phyloP scores from a whole-genome alignment of 2,888 invertebrate genomes.

The Hedychridium roseum region DNA sequence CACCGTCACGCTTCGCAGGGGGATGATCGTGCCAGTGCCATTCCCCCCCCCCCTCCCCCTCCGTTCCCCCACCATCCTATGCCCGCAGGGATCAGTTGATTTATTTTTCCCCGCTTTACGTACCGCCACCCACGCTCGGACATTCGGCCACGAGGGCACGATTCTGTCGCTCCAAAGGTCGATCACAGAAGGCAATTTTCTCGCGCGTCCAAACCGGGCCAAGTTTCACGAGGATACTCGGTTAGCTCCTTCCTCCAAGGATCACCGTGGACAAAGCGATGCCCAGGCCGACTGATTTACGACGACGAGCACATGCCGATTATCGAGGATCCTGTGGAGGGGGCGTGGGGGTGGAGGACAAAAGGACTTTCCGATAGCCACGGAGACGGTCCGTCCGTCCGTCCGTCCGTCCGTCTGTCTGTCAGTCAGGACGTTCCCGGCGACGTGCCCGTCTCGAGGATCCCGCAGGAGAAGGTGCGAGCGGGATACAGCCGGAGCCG shows the following conservation, averaged over 20 bases:
- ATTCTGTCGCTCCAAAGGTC: too few relatives aligned
- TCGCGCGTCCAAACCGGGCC: too few relatives aligned
- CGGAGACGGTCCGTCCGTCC: constrained; percentile 45
- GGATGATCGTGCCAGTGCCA: constrained; percentile 46
- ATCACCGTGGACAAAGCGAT: too few relatives aligned
- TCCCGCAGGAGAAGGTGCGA: constrained; percentile 11
- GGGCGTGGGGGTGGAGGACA: constrained; percentile 31
- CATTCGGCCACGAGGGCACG: too few relatives aligned
- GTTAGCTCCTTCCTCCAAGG: too few relatives aligned
- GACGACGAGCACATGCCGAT: too few relatives aligned
- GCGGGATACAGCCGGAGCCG: constrained; percentile 8
- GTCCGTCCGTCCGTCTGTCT: too few relatives aligned
- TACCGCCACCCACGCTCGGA: constrained; percentile 12
- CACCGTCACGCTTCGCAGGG: constrained; percentile 56
- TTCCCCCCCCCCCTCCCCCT: too few relatives aligned
- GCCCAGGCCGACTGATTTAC: too few relatives aligned
- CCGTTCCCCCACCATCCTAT: too few relatives aligned
- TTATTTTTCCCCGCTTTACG: constrained; percentile 37
- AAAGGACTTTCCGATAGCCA: constrained; percentile 45
- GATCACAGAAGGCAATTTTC: too few relatives aligned
- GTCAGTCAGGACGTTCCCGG: constrained; percentile 43
- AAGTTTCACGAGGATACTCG: too few relatives aligned
- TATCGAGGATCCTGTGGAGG: background rate
- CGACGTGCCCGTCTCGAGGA: constrained; percentile 33
- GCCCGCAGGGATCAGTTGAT: constrained; percentile 27